A percentile compares a stretch with the other conserved stretches of the same genome.
phyloP scores from a whole-genome alignment of 2,797 vertebrate species.

The Xyrichtys novacula region DNA sequence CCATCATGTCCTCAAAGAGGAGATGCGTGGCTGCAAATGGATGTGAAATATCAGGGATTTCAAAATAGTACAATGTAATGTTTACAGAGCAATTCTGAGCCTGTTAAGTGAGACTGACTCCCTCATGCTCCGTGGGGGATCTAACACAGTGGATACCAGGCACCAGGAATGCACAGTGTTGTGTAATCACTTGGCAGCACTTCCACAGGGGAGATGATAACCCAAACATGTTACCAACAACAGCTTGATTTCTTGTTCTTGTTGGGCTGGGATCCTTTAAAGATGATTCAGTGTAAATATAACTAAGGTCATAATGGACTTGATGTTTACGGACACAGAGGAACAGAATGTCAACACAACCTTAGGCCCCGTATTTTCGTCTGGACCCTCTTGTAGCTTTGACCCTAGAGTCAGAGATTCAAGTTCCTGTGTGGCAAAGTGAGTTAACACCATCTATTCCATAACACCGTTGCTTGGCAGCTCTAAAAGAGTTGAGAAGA shows the following conservation, averaged over 20 bases:
- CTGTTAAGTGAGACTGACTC: slow-evolving; percentile 63
- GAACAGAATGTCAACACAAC: not conserved
- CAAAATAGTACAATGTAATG: slow-evolving; percentile 52
- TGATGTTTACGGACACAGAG: slow-evolving; percentile 27
- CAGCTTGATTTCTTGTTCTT: slow-evolving; percentile 33
- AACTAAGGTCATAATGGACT: slow-evolving; percentile 18
- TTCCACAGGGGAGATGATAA: slow-evolving; percentile 51
- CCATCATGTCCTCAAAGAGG: slow-evolving; percentile 13
- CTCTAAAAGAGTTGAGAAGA: slow-evolving; percentile 18
- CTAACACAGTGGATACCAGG: slow-evolving; percentile 77
- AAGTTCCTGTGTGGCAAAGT: slow-evolving; percentile 54
- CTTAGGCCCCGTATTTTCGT: slow-evolving; percentile 22
- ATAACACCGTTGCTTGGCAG: slow-evolving; percentile 69
- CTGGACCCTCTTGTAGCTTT: slow-evolving; percentile 5
- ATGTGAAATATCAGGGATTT: slow-evolving; percentile 57
- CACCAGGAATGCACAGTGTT: slow-evolving; percentile 75
- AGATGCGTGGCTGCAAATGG: slow-evolving; percentile 9
- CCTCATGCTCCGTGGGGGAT: slow-evolving; percentile 72
- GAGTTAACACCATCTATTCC: slow-evolving; percentile 57
- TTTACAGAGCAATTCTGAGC: slow-evolving; percentile 37
- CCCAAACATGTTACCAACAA: slow-evolving; percentile 55
- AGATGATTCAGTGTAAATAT: slow-evolving; percentile 20
- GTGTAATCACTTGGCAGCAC: slow-evolving; percentile 69
- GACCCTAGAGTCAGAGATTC: slow-evolving; percentile 38
- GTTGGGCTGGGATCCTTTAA: slow-evolving; percentile 7